Base-by-base conservation (phyloP, 2,888 invertebrate genomes). In the Plebejus melissa region DNA sequence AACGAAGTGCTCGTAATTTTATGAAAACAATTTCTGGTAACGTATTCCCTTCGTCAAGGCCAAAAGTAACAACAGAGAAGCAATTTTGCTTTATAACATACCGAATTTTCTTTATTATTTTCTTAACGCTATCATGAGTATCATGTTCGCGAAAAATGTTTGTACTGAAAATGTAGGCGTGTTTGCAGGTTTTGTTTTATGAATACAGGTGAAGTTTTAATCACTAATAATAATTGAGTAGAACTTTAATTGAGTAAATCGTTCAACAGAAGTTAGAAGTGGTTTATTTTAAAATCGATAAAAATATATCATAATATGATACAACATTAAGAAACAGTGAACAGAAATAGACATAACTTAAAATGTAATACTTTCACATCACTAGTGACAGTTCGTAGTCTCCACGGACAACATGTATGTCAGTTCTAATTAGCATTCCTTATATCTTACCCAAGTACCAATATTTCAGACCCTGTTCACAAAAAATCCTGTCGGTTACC, bases 11-110 rank as follows among this genome's bases (percentile, higher is more conserved):
- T 32, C 2, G 32, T 36, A 65, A 65, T 65, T 65, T 65, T 65
- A 65, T 36, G 32, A 65, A 65, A 65, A 36, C 65, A 65, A 65
- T 32, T 32, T 65, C 65, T 65, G 65, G 65, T 36, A 65, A 65
- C 65, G 65, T 65, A 65, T 65, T 36, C 32, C 32, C 65, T 65
- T 65, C 4, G 13, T 32, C 32, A 46, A 71, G 22, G 28, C 22
- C 46, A 71, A 71, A 65, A 65, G 36, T 65, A 65, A 65, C 65
- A 65, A 32, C 65, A 36, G 65, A 65, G 65, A 36, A 65, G 32
- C 65, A 65, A 65, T 65, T 65, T 65, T 65, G 32, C 32, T 65
- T 36, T 65, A 65, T 36, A 65, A 65, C 65, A 32, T 65, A 65
- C 13, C 32, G 65, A 13, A 65, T 32, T 65, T 13, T 32, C 65